phyloP scores from a whole-genome alignment of 2,888 invertebrate species.

The Melikaiella ostensackeni region DNA sequence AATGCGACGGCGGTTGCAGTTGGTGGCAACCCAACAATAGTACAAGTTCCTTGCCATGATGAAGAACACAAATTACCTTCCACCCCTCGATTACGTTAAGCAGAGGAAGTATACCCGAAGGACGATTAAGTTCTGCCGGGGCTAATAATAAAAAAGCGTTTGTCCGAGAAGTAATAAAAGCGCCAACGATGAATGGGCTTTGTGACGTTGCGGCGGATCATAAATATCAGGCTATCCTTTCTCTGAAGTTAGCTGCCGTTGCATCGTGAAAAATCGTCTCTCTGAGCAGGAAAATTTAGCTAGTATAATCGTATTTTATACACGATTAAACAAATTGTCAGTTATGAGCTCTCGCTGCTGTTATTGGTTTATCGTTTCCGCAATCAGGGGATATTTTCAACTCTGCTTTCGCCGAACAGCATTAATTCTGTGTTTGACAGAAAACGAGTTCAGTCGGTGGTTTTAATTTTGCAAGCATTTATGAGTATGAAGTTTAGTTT shows the following conservation, averaged over 20 bases:
- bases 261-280: constrained; percentile 9
- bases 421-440: background rate
- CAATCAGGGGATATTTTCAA: constrained; percentile 16
- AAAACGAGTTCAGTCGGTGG: background rate
- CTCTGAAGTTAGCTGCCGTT: constrained; percentile 7
- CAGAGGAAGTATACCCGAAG: background rate
- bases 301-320: constrained; percentile 17
- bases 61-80: constrained; percentile 7
- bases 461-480: background rate
- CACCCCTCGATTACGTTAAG: background rate
- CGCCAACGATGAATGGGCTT: background rate
- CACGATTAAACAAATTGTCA: constrained; percentile 30
- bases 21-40: constrained; percentile 16
- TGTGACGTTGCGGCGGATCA: background rate
- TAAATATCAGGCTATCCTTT: constrained; percentile 19
- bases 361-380: constrained; percentile 14
- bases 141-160: constrained; percentile 19
- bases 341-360: constrained; percentile 1
- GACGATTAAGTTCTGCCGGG: background rate
- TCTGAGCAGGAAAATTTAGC: background rate
- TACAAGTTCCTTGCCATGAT: background rate
- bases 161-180: constrained; percentile 20
- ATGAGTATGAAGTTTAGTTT: background rate
- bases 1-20: constrained; percentile 53
- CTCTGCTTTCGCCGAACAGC: background rate